These are phyloP conservation scores for Archilochus colubris DNA, from an alignment of 2,113 vertebrate genomes.

Conservation along the genomic window DNA sequence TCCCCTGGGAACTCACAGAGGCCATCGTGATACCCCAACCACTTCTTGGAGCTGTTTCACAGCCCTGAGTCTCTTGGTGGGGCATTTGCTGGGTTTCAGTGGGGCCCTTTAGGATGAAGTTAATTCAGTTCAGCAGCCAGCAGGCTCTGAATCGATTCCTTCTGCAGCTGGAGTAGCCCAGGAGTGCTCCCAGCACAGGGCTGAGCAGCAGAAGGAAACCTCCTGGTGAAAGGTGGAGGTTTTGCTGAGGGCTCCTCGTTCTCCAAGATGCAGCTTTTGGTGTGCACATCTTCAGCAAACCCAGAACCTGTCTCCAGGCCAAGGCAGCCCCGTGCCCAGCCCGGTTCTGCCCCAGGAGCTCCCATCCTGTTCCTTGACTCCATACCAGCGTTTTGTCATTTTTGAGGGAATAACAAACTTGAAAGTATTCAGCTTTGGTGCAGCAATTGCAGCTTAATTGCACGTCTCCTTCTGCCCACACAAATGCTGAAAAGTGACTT, in stretches of 20 bases:
- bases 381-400: constrained; percentile 59
- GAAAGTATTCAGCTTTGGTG: constrained; percentile 63
- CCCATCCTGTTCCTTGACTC: constrained; percentile 46
- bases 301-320: neutral
- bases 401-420: constrained; percentile 67
- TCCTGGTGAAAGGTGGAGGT: neutral
- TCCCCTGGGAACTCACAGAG: neutral
- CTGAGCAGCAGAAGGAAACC: neutral
- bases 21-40: fast-evolving
- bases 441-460: constrained; percentile 72
- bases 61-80: neutral
- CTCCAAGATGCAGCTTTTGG: neutral
- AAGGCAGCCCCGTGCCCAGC: neutral
- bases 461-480: constrained; percentile 72
- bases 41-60: neutral
- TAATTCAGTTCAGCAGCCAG: constrained; percentile 46
- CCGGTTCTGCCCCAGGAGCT: constrained; percentile 19
- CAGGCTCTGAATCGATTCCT: constrained; percentile 41
- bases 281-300: neutral
- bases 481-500: constrained; percentile 74
- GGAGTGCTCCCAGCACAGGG: neutral
- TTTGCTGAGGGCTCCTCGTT: too few species aligned
- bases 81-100: neutral
- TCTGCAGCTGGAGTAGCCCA: neutral
- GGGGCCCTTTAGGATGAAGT: constrained; percentile 37